These are phyloP conservation scores for Podilymbus podiceps DNA, from an alignment of 2,113 vertebrate species.

Conservation along the genomic window DNA sequence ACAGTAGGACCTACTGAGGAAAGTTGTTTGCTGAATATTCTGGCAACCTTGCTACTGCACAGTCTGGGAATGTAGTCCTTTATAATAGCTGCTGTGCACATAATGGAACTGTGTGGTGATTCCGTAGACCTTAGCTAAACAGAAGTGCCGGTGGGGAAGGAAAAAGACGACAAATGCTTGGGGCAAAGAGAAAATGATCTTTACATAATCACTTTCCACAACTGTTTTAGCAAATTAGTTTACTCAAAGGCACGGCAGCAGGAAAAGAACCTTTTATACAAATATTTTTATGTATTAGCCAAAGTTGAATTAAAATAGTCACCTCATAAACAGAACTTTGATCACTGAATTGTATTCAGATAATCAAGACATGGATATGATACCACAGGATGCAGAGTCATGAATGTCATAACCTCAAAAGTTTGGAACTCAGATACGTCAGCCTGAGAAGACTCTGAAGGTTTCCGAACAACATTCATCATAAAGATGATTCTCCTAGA, in stretches of 20 bases:
- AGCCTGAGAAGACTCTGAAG: neutral
- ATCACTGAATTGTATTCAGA: neutral
- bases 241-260: neutral
- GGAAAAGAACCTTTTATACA: neutral
- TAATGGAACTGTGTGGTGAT: neutral
- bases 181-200: neutral
- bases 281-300: neutral
- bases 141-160: neutral
- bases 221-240: neutral
- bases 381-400: neutral
- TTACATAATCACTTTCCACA: neutral
- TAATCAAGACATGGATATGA: neutral
- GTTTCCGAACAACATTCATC: neutral
- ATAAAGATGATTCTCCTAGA: neutral
- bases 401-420: neutral
- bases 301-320: neutral
- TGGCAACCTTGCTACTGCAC: neutral
- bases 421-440: neutral
- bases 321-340: neutral
- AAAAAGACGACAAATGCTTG: neutral
- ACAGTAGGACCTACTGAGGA: neutral
- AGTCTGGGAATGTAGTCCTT: neutral
- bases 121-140: neutral
- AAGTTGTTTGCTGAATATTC: neutral
- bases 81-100: neutral